Conservation (phyloP, 2,113 vertebrate genomes). For the Apus apus region DNA sequence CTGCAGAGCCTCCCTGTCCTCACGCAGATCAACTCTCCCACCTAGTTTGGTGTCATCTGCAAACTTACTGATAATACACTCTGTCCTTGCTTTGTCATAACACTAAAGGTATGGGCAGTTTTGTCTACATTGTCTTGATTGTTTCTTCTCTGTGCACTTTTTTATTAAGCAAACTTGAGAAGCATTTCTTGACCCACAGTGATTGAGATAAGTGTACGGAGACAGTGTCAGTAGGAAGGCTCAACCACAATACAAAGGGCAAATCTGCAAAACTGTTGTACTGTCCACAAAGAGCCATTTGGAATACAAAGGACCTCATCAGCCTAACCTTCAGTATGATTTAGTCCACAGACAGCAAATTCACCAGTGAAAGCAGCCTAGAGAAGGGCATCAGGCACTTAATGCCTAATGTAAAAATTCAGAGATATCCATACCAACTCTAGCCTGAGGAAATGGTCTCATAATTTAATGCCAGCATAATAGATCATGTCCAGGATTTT, state of each 20-base stretch:
- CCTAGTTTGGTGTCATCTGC: too few species aligned
- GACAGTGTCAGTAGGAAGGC: not conserved
- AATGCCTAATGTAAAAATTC: not conserved
- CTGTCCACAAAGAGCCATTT: not conserved
- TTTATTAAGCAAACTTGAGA: not conserved
- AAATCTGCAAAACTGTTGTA: not conserved
- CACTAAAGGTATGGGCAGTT: not conserved
- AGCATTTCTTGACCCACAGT: not conserved
- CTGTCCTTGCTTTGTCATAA: not conserved
- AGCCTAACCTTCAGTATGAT: not conserved
- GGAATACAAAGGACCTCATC: slow-evolving; percentile 18
- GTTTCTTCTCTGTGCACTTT: not conserved
- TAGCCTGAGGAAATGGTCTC: not conserved
- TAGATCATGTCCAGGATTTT: not conserved
- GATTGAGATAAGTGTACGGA: not conserved
- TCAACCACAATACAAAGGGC: not conserved
- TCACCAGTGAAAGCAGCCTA: not conserved
- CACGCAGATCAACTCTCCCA: too few species aligned
- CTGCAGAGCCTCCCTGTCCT: too few species aligned
- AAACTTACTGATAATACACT: too few species aligned
- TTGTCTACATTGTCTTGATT: not conserved
- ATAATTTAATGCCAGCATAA: not conserved
- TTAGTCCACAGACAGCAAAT: not conserved
- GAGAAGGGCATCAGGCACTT: not conserved
- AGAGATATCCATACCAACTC: not conserved